phyloP scores from a whole-genome alignment of 2,888 invertebrate species.

The Aromia moschata region DNA sequence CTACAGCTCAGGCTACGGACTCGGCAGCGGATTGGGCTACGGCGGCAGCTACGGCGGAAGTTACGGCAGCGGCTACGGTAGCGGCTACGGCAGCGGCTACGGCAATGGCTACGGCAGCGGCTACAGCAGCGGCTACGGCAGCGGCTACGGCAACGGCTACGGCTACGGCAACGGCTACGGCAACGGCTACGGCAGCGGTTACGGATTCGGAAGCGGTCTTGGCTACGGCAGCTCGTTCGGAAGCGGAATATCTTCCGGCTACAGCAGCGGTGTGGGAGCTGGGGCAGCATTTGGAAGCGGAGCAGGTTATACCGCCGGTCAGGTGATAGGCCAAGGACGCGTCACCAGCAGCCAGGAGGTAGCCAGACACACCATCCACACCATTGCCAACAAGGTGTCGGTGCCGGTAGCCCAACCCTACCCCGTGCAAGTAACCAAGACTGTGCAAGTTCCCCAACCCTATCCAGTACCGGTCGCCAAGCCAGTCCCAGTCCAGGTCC shows the following conservation, averaged over 20 bases:
- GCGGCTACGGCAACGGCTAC: conserved; percentile 45
- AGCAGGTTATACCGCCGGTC: conserved; percentile 1
- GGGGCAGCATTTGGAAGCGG: background rate
- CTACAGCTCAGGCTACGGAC: background rate
- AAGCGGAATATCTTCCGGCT: background rate
- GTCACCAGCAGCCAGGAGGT: conserved; percentile 29
- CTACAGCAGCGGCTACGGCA: conserved; percentile 34
- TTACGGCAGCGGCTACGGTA: conserved; percentile 45
- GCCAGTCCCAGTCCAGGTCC: conserved; percentile 45
- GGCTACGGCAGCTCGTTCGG: background rate
- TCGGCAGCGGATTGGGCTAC: conserved; percentile 1
- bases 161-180: conserved; percentile 45
- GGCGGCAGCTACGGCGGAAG: background rate
- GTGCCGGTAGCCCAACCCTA: conserved; percentile 57
- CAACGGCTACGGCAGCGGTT: conserved; percentile 18
- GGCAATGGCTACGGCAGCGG: conserved; percentile 55
- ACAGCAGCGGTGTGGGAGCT: conserved; percentile 4
- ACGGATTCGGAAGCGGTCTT: background rate
- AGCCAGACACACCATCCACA: conserved; percentile 43
- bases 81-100: conserved; percentile 42
- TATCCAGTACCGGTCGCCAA: conserved; percentile 51
- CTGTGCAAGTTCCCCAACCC: conserved; percentile 54
- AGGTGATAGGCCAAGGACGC: background rate
- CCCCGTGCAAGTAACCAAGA: conserved; percentile 52
- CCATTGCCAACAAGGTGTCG: conserved; percentile 49